phyloP scores from a whole-genome alignment of 2,113 vertebrate species.

The Labeo rohita region DNA sequence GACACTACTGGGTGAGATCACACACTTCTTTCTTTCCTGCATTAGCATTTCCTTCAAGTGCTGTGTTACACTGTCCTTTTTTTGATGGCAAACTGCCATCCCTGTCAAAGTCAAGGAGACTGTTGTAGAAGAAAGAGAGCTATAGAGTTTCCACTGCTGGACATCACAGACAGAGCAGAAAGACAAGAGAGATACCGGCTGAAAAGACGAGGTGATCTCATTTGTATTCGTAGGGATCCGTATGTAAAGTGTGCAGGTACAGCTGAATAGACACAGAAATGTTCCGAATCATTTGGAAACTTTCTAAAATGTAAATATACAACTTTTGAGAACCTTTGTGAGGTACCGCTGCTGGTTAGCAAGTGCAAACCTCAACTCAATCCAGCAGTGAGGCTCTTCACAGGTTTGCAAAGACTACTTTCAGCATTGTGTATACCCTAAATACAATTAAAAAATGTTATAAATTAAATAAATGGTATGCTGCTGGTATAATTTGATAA shows the following conservation, averaged over 20 bases:
- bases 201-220: constrained; percentile 3
- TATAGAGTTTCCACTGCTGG: constrained; percentile 5
- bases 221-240: constrained; percentile 3
- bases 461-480: too few relatives aligned
- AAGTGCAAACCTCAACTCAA: neutral
- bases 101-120: constrained; percentile 42
- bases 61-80: constrained; percentile 18
- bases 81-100: constrained; percentile 37
- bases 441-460: neutral
- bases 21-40: constrained; percentile 19
- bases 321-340: neutral
- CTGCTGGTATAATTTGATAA: too few relatives aligned
- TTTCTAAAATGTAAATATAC: constrained; percentile 13
- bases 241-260: neutral
- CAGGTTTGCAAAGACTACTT: neutral
- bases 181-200: neutral
- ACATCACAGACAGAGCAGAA: constrained; percentile 13
- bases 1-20: constrained; percentile 12
- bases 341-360: neutral
- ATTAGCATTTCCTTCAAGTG: constrained; percentile 33
- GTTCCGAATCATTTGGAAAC: neutral
- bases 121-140: constrained; percentile 18
- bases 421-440: neutral
- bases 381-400: neutral
- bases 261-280: neutral